Percentiles rank a stretch among this genome's conserved stretches.
Evolutionary conservation across 1,140 invertebrate species (phyloP).

Genomic region (Tetraneura akinire): DNA sequence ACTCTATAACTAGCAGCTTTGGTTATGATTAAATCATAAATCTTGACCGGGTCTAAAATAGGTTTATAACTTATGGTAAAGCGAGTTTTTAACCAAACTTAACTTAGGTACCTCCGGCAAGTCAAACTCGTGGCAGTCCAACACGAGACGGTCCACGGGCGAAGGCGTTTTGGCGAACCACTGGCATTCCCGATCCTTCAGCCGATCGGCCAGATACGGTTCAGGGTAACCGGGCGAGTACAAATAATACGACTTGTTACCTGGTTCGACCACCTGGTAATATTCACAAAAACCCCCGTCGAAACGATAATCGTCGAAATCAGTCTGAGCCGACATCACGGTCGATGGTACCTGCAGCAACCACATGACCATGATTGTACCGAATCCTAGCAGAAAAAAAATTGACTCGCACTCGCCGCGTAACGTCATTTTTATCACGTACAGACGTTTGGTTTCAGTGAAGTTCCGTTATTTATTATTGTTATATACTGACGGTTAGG

Average conservation of each 20-base stretch:
- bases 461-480: too few species aligned
- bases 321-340: background rate
- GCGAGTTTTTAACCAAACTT: too few species aligned
- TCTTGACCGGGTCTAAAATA: too few species aligned
- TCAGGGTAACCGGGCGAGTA: constrained; percentile 39
- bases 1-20: too few species aligned
- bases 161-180: constrained; percentile 36
- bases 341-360: background rate
- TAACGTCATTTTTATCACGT: too few species aligned
- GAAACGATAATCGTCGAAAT: background rate
- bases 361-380: background rate
- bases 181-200: constrained; percentile 12
- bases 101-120: constrained; percentile 32
- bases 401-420: background rate
- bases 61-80: too few species aligned
- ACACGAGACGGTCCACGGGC: constrained; percentile 11
- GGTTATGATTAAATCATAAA: too few species aligned
- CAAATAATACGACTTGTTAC: constrained; percentile 34
- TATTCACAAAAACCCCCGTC: background rate
- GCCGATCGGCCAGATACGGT: background rate
- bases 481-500: too few species aligned
- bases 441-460: too few species aligned
- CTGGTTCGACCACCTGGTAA: constrained; percentile 32
- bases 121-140: constrained; percentile 33
- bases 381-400: background rate